Conservation (phyloP, 2,113 vertebrate genomes). For the Callopanchax toddi region DNA sequence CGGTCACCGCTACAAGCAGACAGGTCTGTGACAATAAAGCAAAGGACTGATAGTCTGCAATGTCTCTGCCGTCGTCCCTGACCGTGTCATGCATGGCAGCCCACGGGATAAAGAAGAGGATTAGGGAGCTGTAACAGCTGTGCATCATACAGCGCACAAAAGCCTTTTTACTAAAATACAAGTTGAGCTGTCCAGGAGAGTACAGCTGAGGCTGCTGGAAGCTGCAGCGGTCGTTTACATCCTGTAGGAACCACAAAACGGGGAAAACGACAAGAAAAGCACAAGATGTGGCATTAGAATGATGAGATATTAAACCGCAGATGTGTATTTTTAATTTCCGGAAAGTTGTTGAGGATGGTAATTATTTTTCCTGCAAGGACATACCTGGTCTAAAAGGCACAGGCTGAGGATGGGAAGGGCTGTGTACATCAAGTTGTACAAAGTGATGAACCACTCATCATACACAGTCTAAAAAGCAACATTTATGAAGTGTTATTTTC, state of each 20-base stretch:
- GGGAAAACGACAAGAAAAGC: background rate
- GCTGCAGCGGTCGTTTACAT: conserved; percentile 92
- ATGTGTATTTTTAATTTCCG: too few relatives aligned
- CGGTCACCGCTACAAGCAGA: conserved; percentile 85
- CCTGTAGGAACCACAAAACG: conserved; percentile 73
- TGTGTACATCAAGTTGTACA: conserved; percentile 95
- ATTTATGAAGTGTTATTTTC: too few relatives aligned
- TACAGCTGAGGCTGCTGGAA: conserved; percentile 90
- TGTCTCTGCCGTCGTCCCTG: conserved; percentile 87
- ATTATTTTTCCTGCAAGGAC: too few relatives aligned
- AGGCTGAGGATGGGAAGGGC: conserved; percentile 90
- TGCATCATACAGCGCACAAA: conserved; percentile 87
- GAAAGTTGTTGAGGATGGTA: background rate
- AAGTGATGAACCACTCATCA: conserved; percentile 94
- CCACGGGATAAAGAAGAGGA: conserved; percentile 94
- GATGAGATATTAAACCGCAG: background rate
- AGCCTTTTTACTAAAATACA: conserved; percentile 88
- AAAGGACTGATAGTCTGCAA: conserved; percentile 93
- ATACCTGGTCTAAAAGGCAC: conserved; percentile 96
- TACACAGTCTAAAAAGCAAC: conserved; percentile 85
- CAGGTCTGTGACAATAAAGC: conserved; percentile 90
- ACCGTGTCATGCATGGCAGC: conserved; percentile 84
- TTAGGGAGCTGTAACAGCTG: conserved; percentile 92
- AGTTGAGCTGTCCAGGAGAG: conserved; percentile 87
- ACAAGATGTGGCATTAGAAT: background rate